phyloP scores from a whole-genome alignment of 2,113 vertebrate species.

The Spermophilus dauricus region DNA sequence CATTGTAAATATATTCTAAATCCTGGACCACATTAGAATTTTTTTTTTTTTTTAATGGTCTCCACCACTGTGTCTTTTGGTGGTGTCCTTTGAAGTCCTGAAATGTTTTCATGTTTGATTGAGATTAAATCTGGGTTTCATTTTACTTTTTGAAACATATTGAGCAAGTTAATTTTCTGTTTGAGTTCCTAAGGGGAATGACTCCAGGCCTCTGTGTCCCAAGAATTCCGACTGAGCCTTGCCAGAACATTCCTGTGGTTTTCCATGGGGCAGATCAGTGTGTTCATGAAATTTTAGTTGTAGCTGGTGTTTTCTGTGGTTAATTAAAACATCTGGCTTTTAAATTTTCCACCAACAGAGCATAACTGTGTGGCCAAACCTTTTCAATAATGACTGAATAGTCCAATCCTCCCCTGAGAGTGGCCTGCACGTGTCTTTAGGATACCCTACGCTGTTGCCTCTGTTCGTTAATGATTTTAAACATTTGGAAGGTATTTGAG shows the following conservation, averaged over 20 bases:
- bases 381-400: conserved; percentile 30
- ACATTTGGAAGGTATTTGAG: background rate
- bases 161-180: conserved; percentile 73
- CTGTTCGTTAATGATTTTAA: conserved; percentile 35
- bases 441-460: background rate
- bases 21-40: background rate
- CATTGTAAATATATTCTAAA: conserved; percentile 9
- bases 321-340: conserved; percentile 83
- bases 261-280: conserved; percentile 79
- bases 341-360: conserved; percentile 64
- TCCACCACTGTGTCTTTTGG: conserved; percentile 38
- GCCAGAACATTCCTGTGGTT: conserved; percentile 78
- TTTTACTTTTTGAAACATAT: conserved; percentile 75
- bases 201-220: conserved; percentile 75
- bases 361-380: background rate
- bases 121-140: conserved; percentile 80
- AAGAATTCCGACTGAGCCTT: conserved; percentile 55
- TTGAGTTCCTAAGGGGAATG: conserved; percentile 68
- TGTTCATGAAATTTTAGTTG: conserved; percentile 66
- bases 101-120: conserved; percentile 75
- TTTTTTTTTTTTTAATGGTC: conserved; percentile 23
- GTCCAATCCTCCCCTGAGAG: background rate
- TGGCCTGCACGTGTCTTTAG: conserved; percentile 16
- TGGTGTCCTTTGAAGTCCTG: conserved; percentile 79
- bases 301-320: conserved; percentile 75